Evolutionary conservation across 2,888 invertebrate genomes (phyloP).

Genomic region (Drosophila rubida): DNA sequence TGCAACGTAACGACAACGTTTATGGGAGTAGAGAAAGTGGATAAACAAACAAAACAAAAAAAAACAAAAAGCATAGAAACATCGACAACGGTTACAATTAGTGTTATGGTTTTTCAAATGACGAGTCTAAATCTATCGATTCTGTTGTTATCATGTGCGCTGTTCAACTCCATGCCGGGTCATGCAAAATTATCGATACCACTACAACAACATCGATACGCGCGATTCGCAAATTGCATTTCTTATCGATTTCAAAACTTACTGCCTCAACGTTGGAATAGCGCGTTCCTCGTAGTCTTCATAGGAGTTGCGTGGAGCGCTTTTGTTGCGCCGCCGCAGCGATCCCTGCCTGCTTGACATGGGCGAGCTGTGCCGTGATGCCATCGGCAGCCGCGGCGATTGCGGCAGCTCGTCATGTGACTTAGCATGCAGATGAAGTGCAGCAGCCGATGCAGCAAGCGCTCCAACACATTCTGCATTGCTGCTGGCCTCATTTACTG

Average conservation of each 20-base stretch:
- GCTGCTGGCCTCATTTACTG: conserved; percentile 58
- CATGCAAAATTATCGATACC: conserved; percentile 42
- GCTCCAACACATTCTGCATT: conserved; percentile 35
- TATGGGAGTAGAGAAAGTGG: conserved; percentile 62
- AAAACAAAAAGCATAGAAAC: conserved; percentile 41
- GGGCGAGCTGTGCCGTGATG: conserved; percentile 86
- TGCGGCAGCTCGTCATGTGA: conserved; percentile 84
- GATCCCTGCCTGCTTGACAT: conserved; percentile 86
- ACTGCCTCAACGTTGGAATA: conserved; percentile 94
- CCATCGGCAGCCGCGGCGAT: conserved; percentile 82
- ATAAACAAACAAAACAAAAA: conserved; percentile 30
- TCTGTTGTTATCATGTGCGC: conserved; percentile 17
- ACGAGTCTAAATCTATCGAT: conserved; percentile 34
- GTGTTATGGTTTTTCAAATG: conserved; percentile 14
- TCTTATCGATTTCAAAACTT: conserved; percentile 82
- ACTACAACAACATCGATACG: conserved; percentile 21
- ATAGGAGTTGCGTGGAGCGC: conserved; percentile 89
- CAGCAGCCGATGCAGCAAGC: conserved; percentile 37
- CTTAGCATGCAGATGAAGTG: conserved; percentile 67
- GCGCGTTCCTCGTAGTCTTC: conserved; percentile 95
- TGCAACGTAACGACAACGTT: conserved; percentile 70
- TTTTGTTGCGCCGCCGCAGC: conserved; percentile 88
- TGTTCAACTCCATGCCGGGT: conserved; percentile 33
- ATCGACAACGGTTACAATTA: conserved; percentile 48
- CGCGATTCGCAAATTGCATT: background rate